Evolutionary conservation across 2,113 vertebrate genomes (phyloP).

Genomic region (Nothocercus julius): DNA sequence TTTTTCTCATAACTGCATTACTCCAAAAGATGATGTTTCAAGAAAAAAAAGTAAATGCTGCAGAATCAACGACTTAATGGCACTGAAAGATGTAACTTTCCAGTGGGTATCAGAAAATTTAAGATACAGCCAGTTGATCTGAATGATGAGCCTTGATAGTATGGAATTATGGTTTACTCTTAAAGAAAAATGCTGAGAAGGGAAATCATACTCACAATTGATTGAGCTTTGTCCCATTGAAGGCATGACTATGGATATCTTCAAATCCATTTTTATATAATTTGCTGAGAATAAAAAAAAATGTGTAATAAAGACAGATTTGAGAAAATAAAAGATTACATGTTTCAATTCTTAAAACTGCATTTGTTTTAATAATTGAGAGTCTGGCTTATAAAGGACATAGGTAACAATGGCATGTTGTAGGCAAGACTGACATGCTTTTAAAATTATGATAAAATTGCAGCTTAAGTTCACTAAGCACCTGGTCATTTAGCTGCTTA

Average conservation of each 20-base stretch:
- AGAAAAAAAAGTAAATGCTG: not conserved
- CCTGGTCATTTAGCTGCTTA: not conserved
- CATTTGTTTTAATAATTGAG: not conserved
- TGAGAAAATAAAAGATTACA: not conserved
- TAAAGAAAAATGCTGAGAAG: not conserved
- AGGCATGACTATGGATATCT: conserved; percentile 87
- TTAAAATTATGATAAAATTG: not conserved
- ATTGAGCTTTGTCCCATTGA: conserved; percentile 90
- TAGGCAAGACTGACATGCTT: not conserved
- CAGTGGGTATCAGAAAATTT: not conserved
- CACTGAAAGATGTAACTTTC: not conserved
- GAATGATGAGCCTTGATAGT: not conserved
- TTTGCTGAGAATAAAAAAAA: conserved; percentile 75
- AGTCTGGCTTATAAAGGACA: not conserved
- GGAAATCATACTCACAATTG: conserved; percentile 82
- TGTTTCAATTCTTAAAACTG: not conserved
- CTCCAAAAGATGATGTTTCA: not conserved
- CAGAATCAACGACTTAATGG: not conserved
- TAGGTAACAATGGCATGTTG: not conserved
- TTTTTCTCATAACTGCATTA: not conserved
- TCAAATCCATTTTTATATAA: conserved; percentile 90
- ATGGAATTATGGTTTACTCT: not conserved
- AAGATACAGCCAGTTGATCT: not conserved
- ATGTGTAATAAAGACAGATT: not conserved
- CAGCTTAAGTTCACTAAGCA: not conserved